Base-by-base conservation (phyloP, 2,113 vertebrate genomes). In the Lontra canadensis region DNA sequence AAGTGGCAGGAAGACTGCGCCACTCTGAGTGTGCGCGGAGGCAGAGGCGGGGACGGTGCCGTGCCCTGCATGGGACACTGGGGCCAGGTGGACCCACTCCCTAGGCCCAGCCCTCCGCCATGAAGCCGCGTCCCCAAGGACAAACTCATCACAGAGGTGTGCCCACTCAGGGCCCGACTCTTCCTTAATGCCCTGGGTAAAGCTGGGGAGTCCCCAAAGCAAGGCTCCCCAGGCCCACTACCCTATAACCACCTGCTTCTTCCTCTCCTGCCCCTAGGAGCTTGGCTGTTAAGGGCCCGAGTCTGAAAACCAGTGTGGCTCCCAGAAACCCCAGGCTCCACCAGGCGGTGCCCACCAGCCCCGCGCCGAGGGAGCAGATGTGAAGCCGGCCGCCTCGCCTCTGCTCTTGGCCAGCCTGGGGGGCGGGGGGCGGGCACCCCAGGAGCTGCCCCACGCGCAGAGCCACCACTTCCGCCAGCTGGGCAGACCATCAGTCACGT, bases 41-140 rank as follows among this genome's bases (percentile, higher is more conserved):
- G 80, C 6, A 89, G 39, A 63, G 86, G 87, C 4, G 14, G 2
- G 26, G 52, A 3, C 9, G 13, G 42, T 23, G 11, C 36, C 69
- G n/a, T 23, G 11, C 36, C 69, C 42, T 7, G 1, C 2, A 1
- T 4, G 55, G 44, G 23, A 6, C 0, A 0, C 25, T 0, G 13
- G 29, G 26, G 44, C 44, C 3, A 25, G 0, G 18, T 18, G 4
- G 7, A 52, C 29, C 17, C 23, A 12, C 14, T 21, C 3, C 52
- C 29, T 42, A 83, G 63, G 39, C 6, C 63, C 94, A 61, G 25
- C 34, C 34, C 23, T 52, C 42, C 29, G 11, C 63, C 17, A 15
- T 11, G 65, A 20, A 80, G 29, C 49, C 55, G 18, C 0, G 0
- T 11, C 31, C 52, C 17, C n/a, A 34, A 83, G 39, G 6, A 71